These are phyloP conservation scores for Phengaris alcon DNA, from an alignment of 2,888 invertebrate genomes.

Conservation along the genomic window DNA sequence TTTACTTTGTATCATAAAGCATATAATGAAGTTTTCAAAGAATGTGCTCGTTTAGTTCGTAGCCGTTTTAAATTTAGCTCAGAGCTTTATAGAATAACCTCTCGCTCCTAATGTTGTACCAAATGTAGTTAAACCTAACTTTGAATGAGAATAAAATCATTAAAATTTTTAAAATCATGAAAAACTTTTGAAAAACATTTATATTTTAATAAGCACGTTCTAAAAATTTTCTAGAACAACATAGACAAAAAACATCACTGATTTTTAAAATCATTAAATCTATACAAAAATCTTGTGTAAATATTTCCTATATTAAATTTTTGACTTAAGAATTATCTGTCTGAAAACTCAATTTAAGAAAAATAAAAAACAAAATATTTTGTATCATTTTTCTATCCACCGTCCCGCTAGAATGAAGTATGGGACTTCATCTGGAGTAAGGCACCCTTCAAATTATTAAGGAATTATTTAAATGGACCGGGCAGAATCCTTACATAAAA, in stretches of 20 bases:
- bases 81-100: slow-evolving; percentile 23
- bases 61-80: slow-evolving; percentile 21
- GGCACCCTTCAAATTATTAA: slow-evolving; percentile 16
- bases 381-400: background rate
- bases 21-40: slow-evolving; percentile 15
- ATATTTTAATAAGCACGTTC: background rate
- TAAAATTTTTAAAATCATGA: background rate
- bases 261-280: background rate
- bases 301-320: too few species aligned
- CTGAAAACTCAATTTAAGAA: background rate
- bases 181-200: background rate
- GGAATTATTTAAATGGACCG: slow-evolving; percentile 9
- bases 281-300: too few species aligned
- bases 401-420: slow-evolving; percentile 11
- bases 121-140: slow-evolving; percentile 14
- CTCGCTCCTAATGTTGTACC: slow-evolving; percentile 9
- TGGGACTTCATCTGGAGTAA: background rate
- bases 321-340: background rate
- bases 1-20: slow-evolving; percentile 6
- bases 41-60: slow-evolving; percentile 24
- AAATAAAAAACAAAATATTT: slow-evolving; percentile 1
- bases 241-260: background rate
- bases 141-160: background rate
- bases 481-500: slow-evolving; percentile 2
- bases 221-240: background rate